Evolutionary conservation across 2,797 vertebrate genomes (phyloP).

Genomic region (Spea hammondii): DNA sequence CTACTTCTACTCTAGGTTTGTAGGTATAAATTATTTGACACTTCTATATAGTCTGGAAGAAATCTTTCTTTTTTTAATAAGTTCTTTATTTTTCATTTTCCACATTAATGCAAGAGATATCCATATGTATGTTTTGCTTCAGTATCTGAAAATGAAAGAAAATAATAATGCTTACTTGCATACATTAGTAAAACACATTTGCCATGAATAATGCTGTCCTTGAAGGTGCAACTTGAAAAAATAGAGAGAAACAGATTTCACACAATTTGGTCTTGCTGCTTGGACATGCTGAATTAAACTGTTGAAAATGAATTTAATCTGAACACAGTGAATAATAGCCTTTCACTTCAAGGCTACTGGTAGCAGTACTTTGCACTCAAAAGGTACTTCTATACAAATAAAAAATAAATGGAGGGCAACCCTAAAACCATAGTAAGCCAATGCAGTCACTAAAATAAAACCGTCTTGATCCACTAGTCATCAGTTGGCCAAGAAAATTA

Average conservation of each 20-base stretch:
- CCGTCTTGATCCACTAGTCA: slow-evolving; percentile 63
- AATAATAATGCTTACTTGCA: slow-evolving; percentile 70
- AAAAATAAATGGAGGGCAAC: slow-evolving; percentile 78
- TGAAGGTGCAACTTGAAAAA: slow-evolving; percentile 76
- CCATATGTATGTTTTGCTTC: slow-evolving; percentile 61
- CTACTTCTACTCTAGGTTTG: not conserved
- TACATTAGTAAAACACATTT: slow-evolving; percentile 72
- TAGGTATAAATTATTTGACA: slow-evolving; percentile 35
- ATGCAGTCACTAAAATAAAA: slow-evolving; percentile 69
- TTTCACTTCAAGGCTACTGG: slow-evolving; percentile 78
- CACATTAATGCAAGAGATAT: too few species aligned
- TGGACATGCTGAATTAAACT: slow-evolving; percentile 80
- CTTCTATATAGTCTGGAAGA: slow-evolving; percentile 61
- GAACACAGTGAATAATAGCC: slow-evolving; percentile 79
- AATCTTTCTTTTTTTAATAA: slow-evolving; percentile 54
- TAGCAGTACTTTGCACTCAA: slow-evolving; percentile 77
- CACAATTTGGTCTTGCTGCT: slow-evolving; percentile 75
- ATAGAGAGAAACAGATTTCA: slow-evolving; percentile 80
- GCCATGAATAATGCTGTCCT: slow-evolving; percentile 74
- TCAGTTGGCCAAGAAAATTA: slow-evolving; percentile 63
- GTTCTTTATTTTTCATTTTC: too few species aligned
- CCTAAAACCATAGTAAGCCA: slow-evolving; percentile 72
- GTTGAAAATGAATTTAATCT: slow-evolving; percentile 84
- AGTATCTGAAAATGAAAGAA: slow-evolving; percentile 73
- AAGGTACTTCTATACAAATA: slow-evolving; percentile 75